phyloP scores from a whole-genome alignment of 2,888 invertebrate genomes.

The Agrotis segetum region DNA sequence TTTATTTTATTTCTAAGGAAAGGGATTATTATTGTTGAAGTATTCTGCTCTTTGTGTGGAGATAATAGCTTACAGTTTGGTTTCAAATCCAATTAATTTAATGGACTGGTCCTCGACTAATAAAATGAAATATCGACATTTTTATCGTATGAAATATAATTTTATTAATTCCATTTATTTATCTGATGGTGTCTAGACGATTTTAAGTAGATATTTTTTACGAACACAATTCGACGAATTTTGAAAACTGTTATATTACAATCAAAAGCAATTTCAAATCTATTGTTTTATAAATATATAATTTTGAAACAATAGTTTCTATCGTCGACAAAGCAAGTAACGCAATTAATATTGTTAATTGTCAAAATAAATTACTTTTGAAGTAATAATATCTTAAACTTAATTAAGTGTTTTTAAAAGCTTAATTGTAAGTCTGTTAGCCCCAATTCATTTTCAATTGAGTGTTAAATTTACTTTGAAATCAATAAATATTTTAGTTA shows the following conservation, averaged over 20 bases:
- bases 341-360: background rate
- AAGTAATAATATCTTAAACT: no score
- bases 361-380: background rate
- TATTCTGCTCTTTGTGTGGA: conserved; percentile 6
- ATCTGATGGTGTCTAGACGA: background rate
- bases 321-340: no score
- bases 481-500: no score
- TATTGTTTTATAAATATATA: background rate
- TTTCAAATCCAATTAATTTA: background rate
- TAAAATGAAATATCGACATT: background rate
- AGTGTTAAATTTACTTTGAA: no score
- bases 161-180: background rate
- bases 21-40: conserved; percentile 6
- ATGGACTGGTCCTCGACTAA: background rate
- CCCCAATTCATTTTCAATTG: no score
- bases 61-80: background rate
- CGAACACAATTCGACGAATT: no score
- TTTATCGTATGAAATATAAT: background rate
- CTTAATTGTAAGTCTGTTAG: no score
- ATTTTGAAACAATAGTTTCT: background rate
- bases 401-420: no score
- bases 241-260: background rate
- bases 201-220: no score
- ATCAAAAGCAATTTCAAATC: background rate
- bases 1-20: conserved; percentile 22